A percentile compares a stretch with the other conserved stretches of the same genome.
Evolutionary conservation across 2,113 vertebrate genomes (phyloP).

Genomic region (Burhinus oedicnemus): DNA sequence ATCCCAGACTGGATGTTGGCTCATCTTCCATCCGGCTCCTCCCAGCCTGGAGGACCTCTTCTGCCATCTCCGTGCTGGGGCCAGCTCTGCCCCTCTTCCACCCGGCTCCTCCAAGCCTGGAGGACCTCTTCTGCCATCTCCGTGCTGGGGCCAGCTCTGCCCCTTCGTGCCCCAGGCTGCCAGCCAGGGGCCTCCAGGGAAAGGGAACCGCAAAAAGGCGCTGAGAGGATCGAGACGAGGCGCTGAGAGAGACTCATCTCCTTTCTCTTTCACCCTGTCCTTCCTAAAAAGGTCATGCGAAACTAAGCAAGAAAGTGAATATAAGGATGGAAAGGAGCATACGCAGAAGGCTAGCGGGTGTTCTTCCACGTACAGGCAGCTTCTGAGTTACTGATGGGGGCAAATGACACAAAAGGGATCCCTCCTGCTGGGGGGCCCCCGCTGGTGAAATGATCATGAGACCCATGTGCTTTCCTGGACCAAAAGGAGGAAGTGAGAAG

Average conservation of each 20-base stretch:
- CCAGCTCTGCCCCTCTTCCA: background rate
- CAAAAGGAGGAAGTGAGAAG: constrained; percentile 54
- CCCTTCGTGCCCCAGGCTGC: background rate
- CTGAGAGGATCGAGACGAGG: constrained; percentile 39
- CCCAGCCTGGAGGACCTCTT: background rate
- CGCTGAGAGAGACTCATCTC: constrained; percentile 47
- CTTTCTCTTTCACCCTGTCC: constrained; percentile 56
- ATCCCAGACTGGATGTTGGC: background rate
- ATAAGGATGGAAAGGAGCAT: constrained; percentile 43
- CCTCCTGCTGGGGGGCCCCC: background rate
- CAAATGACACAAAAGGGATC: constrained; percentile 55
- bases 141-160: background rate
- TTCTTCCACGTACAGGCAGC: background rate
- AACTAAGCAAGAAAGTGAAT: constrained; percentile 24
- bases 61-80: background rate
- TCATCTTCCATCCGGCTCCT: background rate
- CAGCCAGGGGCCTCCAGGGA: background rate
- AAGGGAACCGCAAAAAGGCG: constrained; percentile 25
- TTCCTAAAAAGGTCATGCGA: constrained; percentile 48
- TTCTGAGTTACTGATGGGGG: constrained; percentile 14
- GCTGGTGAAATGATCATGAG: constrained; percentile 63
- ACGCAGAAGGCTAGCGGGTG: background rate
- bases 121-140: background rate
- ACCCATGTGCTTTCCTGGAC: constrained; percentile 53
- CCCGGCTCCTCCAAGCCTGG: background rate